These are phyloP conservation scores for Lathamus discolor DNA, from an alignment of 2,113 vertebrate species.

Conservation along the genomic window DNA sequence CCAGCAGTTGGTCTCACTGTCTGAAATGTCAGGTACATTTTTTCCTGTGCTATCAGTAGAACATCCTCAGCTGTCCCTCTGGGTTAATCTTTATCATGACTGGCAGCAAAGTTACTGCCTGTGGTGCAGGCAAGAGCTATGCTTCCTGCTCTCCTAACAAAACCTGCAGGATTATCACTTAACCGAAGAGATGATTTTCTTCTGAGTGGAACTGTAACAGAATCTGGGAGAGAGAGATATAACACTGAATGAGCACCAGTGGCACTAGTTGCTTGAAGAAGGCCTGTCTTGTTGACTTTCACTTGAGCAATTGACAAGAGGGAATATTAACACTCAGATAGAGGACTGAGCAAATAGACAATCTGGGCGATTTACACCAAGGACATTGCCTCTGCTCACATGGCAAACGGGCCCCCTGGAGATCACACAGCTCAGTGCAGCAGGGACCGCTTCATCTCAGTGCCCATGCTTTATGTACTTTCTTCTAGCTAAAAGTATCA, in stretches of 20 bases:
- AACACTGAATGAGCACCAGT: neutral
- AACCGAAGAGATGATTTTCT: neutral
- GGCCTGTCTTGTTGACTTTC: neutral
- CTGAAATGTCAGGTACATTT: neutral
- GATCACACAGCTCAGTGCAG: neutral
- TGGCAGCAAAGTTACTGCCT: neutral
- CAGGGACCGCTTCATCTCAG: neutral
- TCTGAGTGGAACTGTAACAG: neutral
- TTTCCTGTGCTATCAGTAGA: neutral
- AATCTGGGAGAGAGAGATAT: neutral
- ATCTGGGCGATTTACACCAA: neutral
- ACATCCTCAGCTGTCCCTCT: neutral
- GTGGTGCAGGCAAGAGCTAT: neutral
- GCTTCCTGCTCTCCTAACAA: neutral
- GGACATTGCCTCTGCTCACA: accelerated
- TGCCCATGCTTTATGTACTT: neutral
- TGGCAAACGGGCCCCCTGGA: neutral
- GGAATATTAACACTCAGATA: neutral
- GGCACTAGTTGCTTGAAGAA: neutral
- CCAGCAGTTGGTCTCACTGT: neutral
- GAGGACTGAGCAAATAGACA: neutral
- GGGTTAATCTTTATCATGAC: neutral
- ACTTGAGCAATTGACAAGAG: neutral
- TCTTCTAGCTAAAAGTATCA: neutral
- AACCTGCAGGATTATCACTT: neutral